These are phyloP conservation scores for Calycopis cecrops DNA, from an alignment of 1,140 invertebrate species.

Conservation along the genomic window DNA sequence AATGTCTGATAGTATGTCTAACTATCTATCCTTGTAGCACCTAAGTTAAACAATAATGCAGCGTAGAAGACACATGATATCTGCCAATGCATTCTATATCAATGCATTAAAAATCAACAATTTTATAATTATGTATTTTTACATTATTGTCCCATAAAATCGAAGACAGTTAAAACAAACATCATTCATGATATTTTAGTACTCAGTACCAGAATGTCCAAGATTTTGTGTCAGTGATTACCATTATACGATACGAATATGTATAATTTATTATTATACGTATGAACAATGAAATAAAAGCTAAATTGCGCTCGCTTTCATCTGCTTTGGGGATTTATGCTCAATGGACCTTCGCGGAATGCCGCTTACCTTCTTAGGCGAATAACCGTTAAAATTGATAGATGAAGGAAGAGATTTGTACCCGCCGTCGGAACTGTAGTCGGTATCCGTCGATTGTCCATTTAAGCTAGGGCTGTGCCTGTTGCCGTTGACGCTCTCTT, in stretches of 20 bases:
- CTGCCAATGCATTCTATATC: too few species aligned
- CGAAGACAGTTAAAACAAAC: conserved; percentile 8
- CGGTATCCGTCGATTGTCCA: conserved; percentile 68
- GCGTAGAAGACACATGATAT: too few species aligned
- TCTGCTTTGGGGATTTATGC: conserved; percentile 55
- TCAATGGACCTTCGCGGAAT: conserved; percentile 67
- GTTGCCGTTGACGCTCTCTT: conserved; percentile 58
- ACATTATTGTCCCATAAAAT: not conserved
- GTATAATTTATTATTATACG: too few species aligned
- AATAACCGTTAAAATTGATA: conserved; percentile 57
- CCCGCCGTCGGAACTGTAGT: conserved; percentile 70
- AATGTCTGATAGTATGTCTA: too few species aligned
- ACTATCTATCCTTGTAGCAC: too few species aligned
- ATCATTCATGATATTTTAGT: not conserved
- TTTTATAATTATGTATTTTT: too few species aligned
- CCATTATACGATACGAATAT: too few species aligned
- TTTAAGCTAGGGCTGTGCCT: conserved; percentile 61
- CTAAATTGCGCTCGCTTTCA: conserved; percentile 61
- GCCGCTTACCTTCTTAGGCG: conserved; percentile 67
- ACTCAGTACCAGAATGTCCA: not conserved
- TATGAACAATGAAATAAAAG: conserved; percentile 4
- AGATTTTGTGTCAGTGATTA: not conserved
- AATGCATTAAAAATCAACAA: too few species aligned
- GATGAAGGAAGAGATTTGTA: conserved; percentile 72
- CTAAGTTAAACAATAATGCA: too few species aligned